Evolutionary conservation across 2,888 invertebrate genomes (phyloP).

Genomic region (Ligdia adustata): DNA sequence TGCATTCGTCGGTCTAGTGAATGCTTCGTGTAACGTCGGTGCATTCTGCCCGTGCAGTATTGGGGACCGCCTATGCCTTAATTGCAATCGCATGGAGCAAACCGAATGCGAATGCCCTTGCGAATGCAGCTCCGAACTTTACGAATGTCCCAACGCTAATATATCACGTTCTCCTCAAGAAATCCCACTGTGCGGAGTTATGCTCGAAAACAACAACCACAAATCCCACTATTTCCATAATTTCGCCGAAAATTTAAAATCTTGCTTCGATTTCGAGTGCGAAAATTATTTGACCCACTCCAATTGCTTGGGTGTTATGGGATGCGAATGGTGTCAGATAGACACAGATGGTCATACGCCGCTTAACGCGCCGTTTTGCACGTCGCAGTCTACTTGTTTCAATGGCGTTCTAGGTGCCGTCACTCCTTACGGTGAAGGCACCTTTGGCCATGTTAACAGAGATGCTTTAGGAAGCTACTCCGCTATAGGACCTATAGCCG

Average conservation of each 20-base stretch:
- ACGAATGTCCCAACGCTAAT: slow-evolving; percentile 66
- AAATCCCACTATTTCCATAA: slow-evolving; percentile 78
- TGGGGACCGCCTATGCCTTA: slow-evolving; percentile 93
- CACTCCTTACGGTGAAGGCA: slow-evolving; percentile 92
- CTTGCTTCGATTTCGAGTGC: slow-evolving; percentile 88
- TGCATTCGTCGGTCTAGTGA: slow-evolving; percentile 93
- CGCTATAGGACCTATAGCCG: slow-evolving; percentile 94
- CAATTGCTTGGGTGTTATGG: slow-evolving; percentile 89
- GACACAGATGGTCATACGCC: slow-evolving; percentile 89
- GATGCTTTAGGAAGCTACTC: slow-evolving; percentile 85
- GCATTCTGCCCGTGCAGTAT: slow-evolving; percentile 97
- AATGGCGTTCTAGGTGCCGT: slow-evolving; percentile 93
- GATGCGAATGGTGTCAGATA: slow-evolving; percentile 96
- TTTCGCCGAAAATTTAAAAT: slow-evolving; percentile 82
- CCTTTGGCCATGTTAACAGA: slow-evolving; percentile 76
- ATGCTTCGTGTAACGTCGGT: slow-evolving; percentile 92
- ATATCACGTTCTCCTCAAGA: slow-evolving; percentile 58
- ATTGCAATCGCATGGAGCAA: slow-evolving; percentile 97
- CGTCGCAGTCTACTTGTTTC: slow-evolving; percentile 92
- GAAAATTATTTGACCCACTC: slow-evolving; percentile 86
- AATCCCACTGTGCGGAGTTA: slow-evolving; percentile 73
- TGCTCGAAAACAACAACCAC: slow-evolving; percentile 75
- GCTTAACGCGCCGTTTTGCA: slow-evolving; percentile 90
- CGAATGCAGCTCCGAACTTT: slow-evolving; percentile 88
- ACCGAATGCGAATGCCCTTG: slow-evolving; percentile 98